Conservation (phyloP, 1,140 invertebrate genomes). For the Ceratitis capitata region DNA sequence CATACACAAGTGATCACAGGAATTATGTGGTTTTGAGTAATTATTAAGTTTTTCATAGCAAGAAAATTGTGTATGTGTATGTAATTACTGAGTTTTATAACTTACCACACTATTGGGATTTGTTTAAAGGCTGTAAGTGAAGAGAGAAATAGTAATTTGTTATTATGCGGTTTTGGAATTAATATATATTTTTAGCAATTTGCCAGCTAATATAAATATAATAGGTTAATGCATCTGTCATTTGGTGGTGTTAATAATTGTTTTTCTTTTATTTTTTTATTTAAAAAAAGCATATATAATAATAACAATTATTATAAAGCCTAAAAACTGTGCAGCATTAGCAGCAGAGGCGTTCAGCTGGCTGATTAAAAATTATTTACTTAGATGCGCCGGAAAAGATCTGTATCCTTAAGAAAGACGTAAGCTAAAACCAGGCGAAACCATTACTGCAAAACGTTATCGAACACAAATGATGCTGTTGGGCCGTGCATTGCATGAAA, state of each 20-base stretch:
- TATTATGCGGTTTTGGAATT: not conserved
- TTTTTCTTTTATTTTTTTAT: not conserved
- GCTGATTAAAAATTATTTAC: too few species aligned
- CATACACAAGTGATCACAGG: not conserved
- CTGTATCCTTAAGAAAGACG: too few species aligned
- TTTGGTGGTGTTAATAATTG: not conserved
- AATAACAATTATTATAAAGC: too few species aligned
- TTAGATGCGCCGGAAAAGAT: too few species aligned
- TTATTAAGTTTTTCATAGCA: not conserved
- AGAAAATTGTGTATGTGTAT: not conserved
- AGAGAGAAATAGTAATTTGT: not conserved
- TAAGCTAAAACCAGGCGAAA: too few species aligned
- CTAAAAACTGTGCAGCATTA: too few species aligned
- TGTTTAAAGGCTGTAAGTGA: not conserved
- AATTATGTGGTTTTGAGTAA: not conserved
- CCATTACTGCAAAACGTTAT: too few species aligned
- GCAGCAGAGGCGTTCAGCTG: too few species aligned
- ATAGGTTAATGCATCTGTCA: not conserved
- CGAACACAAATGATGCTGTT: too few species aligned
- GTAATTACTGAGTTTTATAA: not conserved
- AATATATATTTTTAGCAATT: not conserved
- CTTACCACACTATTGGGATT: conserved; percentile 29
- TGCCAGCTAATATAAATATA: too few species aligned
- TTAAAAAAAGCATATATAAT: too few species aligned
- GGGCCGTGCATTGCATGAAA: too few species aligned